Evolutionary conservation across 30 jellyfish, hydroid and myxozoan genomes (phyloP), one percentile per base, ranked within the genome.

Genomic region (Chrysaora quinquecirrha): DNA sequence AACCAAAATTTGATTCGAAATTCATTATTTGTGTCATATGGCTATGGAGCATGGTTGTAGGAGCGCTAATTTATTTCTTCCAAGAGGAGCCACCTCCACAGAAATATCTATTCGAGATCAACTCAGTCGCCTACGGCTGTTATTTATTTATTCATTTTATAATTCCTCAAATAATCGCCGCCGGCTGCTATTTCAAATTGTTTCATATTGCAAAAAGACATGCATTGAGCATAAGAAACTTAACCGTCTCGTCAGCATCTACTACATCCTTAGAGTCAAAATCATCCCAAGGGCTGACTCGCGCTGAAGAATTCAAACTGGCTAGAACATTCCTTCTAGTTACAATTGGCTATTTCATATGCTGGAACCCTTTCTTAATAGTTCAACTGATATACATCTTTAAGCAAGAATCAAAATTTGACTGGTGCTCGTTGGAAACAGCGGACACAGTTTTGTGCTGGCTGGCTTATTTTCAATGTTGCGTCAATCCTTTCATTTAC

Each of bases 401-500:
- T 2, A 38, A 64, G 1, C 14, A 58, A 28, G 71, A 64, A 1
- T n/a, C 1, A 3, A 20, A 21, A 1, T 32, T 79, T 3, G 48
- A 79, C 48, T 62, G 72, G 64, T 79, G 90, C 73, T 12, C 52
- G 16, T 30, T 79, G 46, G 80, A 64, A 49, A 79, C 83, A 33
- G 79, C 60, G 22, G 90, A 79, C 47, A 79, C 82, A 3, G 73
- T 79, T 7, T 9, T 79, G 7, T 62, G 80, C 64, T 79, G 90
- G 90, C 10, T 79, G 35, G 76, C 90, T 20, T 79, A 79, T 30
- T 68, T 64, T 9, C 90, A 79, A 23, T 63, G 90, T 64, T 79
- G 90, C 69, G 56, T 79, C 73, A 79, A 79, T 65, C 90, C 90
- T 3, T 63, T 79, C 48, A 31, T 79, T n/a, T 79, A 79, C 31